Evolutionary conservation across 2,888 invertebrate genomes (phyloP).

Genomic region (Odontocerum albicorne): DNA sequence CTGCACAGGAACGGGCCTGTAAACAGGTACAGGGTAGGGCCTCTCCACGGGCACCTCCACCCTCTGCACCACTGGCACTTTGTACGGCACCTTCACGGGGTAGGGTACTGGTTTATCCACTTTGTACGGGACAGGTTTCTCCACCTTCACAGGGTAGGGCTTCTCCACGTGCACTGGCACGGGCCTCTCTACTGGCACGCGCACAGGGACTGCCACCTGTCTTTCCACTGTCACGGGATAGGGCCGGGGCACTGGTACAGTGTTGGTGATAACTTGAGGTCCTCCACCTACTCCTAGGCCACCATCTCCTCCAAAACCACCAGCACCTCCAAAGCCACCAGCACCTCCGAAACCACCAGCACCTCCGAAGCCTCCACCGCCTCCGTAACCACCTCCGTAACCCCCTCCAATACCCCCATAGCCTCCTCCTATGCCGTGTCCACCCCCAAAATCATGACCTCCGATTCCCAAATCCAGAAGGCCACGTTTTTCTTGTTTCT

Average conservation of each 20-base stretch:
- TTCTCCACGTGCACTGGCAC: slow-evolving; percentile 25
- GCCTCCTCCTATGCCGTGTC: slow-evolving; percentile 7
- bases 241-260: slow-evolving; percentile 52
- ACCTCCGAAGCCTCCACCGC: slow-evolving; percentile 21
- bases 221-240: slow-evolving; percentile 53
- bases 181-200: slow-evolving; percentile 43
- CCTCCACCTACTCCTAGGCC: neutral
- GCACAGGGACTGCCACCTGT: slow-evolving; percentile 51
- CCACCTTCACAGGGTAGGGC: too few species aligned
- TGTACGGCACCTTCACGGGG: too few species aligned
- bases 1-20: too few species aligned
- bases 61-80: too few species aligned
- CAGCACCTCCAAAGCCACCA: neutral
- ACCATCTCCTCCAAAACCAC: slow-evolving; percentile 16
- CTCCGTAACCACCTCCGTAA: slow-evolving; percentile 6
- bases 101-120: too few species aligned
- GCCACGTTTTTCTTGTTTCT: too few species aligned
- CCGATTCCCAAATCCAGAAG: too few species aligned
- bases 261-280: slow-evolving; percentile 32
- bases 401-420: slow-evolving; percentile 7
- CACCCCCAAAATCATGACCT: too few species aligned
- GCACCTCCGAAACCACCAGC: neutral
- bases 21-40: too few species aligned
- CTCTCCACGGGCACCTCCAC: too few species aligned
- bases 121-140: too few species aligned